Conservation (phyloP, 2,797 vertebrate species). For the Phataginus tetradactyla region DNA sequence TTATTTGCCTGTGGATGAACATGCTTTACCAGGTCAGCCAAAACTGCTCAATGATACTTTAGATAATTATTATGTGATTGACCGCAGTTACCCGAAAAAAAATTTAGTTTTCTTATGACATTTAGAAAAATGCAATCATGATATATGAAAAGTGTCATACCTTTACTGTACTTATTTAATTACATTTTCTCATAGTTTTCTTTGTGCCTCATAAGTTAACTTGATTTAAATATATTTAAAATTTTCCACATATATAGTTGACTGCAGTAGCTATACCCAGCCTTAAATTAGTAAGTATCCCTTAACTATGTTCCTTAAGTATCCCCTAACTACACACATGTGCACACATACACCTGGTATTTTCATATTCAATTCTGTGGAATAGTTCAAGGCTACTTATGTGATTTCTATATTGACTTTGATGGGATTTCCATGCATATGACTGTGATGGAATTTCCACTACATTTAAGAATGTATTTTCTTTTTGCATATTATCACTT, state of each 20-base stretch:
- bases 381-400: constrained; percentile 24
- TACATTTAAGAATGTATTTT: neutral
- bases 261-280: neutral
- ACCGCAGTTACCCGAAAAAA: neutral
- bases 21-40: constrained; percentile 75
- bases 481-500: neutral
- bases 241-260: neutral
- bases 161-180: neutral
- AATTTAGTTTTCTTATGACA: neutral
- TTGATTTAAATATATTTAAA: constrained; percentile 11
- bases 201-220: neutral
- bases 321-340: neutral
- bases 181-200: neutral
- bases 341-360: neutral
- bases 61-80: neutral
- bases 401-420: neutral
- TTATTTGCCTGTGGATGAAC: constrained; percentile 38
- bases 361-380: constrained; percentile 28
- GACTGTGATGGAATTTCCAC: neutral
- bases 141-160: neutral
- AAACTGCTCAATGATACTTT: neutral
- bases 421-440: neutral
- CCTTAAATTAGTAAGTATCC: neutral
- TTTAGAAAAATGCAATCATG: neutral
- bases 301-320: neutral